Evolutionary conservation across 2,797 vertebrate species (phyloP).

Genomic region (Glossophaga mutica): DNA sequence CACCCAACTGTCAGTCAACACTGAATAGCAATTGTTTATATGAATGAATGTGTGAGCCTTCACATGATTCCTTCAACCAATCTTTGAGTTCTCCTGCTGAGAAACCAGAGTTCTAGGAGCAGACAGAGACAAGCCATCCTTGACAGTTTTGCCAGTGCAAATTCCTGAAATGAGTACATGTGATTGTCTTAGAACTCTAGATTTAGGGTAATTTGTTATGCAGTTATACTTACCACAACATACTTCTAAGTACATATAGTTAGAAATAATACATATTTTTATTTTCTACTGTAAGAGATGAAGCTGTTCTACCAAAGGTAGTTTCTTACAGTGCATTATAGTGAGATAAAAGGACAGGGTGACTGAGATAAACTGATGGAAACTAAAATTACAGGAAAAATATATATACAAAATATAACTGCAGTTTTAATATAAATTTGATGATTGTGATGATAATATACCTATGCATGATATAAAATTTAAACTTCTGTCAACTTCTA

Average conservation of each 20-base stretch:
- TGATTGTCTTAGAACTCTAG: neutral
- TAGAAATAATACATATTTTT: neutral
- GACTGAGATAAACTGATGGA: neutral
- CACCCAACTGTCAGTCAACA: accelerated
- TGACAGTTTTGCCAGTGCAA: neutral
- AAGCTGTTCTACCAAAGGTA: neutral
- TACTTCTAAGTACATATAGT: neutral
- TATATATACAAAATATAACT: neutral
- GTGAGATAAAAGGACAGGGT: neutral
- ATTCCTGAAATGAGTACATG: neutral
- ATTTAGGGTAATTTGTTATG: neutral
- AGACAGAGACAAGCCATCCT: neutral
- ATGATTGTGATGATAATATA: neutral
- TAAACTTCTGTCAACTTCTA: neutral
- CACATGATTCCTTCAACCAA: neutral
- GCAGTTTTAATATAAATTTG: neutral
- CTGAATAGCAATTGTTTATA: neutral
- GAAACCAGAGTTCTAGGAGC: neutral
- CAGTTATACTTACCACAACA: neutral
- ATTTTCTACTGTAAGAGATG: neutral
- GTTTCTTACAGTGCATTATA: neutral
- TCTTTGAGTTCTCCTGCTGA: neutral
- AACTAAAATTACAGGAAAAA: neutral
- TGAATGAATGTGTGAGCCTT: neutral
- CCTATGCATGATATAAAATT: neutral